phyloP scores from a whole-genome alignment of 2,888 invertebrate genomes.

The Camponotus fellah region DNA sequence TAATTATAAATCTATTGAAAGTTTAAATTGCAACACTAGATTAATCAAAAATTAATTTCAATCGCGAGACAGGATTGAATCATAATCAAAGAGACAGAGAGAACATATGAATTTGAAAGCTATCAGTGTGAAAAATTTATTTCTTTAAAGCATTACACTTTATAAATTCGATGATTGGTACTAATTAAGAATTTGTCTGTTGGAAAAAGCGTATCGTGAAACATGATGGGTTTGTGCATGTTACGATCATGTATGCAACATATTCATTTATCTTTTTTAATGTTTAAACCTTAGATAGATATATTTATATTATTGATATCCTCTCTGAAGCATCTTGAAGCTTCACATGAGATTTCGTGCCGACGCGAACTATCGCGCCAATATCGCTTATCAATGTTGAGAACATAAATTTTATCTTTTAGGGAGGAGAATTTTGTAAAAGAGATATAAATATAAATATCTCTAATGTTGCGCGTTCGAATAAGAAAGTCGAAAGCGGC shows the following conservation, averaged over 20 bases:
- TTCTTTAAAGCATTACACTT: not conserved
- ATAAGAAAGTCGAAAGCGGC: slow-evolving; percentile 23
- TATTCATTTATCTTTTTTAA: slow-evolving; percentile 57
- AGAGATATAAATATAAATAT: slow-evolving; percentile 45
- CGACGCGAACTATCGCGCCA: slow-evolving; percentile 50
- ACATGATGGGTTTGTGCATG: slow-evolving; percentile 44
- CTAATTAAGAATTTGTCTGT: slow-evolving; percentile 19
- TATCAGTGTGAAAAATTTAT: not conserved
- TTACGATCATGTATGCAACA: slow-evolving; percentile 19
- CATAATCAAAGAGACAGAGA: too few species aligned
- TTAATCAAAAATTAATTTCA: not conserved
- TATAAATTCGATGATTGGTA: slow-evolving; percentile 2
- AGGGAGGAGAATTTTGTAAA: slow-evolving; percentile 56
- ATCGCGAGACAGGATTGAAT: not conserved
- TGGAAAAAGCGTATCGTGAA: not conserved
- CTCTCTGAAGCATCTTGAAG: slow-evolving; percentile 52
- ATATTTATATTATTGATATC: slow-evolving; percentile 43
- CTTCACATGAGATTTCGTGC: slow-evolving; percentile 58
- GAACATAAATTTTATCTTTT: slow-evolving; percentile 59
- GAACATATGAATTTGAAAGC: not conserved
- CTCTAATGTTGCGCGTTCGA: slow-evolving; percentile 42
- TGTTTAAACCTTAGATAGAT: slow-evolving; percentile 51
- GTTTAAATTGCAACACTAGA: not conserved
- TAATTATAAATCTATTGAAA: not conserved
- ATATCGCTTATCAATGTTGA: slow-evolving; percentile 62